These are phyloP conservation scores for Eulimnadia texana DNA, from an alignment of 1,140 invertebrate species.

Conservation along the genomic window DNA sequence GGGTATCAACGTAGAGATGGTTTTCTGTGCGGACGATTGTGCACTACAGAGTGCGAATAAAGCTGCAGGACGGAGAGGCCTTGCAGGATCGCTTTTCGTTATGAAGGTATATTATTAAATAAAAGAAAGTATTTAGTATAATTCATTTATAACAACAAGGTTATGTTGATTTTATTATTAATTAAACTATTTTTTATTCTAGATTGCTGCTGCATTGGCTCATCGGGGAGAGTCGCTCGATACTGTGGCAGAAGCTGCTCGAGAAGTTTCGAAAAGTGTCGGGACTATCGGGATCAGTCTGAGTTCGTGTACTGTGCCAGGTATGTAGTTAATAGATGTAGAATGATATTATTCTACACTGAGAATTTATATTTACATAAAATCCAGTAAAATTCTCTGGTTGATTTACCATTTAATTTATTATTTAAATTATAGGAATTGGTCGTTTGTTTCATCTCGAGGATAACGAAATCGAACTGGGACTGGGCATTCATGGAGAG, in stretches of 20 bases:
- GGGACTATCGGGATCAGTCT: conserved; percentile 60
- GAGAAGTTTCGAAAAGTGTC: conserved; percentile 35
- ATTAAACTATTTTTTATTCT: too few relatives aligned
- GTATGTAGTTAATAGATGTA: conserved; percentile 24
- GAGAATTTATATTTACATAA: too few relatives aligned
- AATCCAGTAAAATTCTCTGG: too few relatives aligned
- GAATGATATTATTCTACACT: background rate
- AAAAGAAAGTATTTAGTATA: background rate
- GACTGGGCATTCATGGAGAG: conserved; percentile 73
- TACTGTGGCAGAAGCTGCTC: conserved; percentile 31
- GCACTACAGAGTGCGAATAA: conserved; percentile 38
- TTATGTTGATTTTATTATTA: too few relatives aligned
- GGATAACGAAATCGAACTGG: conserved; percentile 58
- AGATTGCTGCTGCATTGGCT: conserved; percentile 56
- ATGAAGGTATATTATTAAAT: conserved; percentile 41
- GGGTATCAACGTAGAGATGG: conserved; percentile 42
- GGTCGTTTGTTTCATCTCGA: conserved; percentile 47
- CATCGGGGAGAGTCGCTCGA: conserved; percentile 41
- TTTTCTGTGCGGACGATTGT: conserved; percentile 58
- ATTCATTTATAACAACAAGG: background rate
- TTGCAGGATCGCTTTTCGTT: conserved; percentile 55
- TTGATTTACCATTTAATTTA: too few relatives aligned
- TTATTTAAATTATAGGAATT: too few relatives aligned
- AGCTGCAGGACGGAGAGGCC: conserved; percentile 49
- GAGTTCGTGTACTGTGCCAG: conserved; percentile 54